phyloP scores from a whole-genome alignment of 2,113 vertebrate genomes.

The Isurus oxyrinchus region DNA sequence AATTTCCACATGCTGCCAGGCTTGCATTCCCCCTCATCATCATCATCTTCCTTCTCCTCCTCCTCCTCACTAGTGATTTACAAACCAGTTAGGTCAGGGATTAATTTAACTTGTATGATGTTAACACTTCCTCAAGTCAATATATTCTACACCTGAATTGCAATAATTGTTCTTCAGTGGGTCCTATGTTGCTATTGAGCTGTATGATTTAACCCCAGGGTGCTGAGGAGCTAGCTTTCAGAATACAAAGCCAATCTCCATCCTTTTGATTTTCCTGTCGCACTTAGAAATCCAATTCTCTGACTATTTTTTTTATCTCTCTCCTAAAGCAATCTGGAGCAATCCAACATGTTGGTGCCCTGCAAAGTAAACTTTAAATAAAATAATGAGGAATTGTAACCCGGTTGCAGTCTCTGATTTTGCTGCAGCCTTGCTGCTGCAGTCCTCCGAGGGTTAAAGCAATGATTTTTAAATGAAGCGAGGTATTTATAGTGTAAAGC shows the following conservation, averaged over 20 bases:
- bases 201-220: constrained; percentile 10
- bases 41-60: neutral
- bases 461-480: constrained; percentile 30
- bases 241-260: neutral
- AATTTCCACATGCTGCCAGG: neutral
- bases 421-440: constrained; percentile 24
- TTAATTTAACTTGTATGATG: constrained; percentile 3
- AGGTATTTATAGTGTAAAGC: constrained; percentile 31
- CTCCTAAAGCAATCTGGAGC: neutral
- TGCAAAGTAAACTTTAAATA: constrained; percentile 17
- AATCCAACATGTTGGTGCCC: neutral
- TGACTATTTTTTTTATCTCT: neutral
- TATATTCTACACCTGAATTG: neutral
- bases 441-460: constrained; percentile 32
- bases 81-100: neutral
- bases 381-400: constrained; percentile 39
- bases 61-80: neutral
- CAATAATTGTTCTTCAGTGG: neutral
- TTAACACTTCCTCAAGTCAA: neutral
- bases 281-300: neutral
- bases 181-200: neutral
- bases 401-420: constrained; percentile 28
- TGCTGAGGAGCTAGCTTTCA: neutral
- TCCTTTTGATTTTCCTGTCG: neutral
- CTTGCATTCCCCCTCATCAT: neutral